These are phyloP conservation scores for Pitta sordida DNA, from an alignment of 2,113 vertebrate species.

Conservation along the genomic window DNA sequence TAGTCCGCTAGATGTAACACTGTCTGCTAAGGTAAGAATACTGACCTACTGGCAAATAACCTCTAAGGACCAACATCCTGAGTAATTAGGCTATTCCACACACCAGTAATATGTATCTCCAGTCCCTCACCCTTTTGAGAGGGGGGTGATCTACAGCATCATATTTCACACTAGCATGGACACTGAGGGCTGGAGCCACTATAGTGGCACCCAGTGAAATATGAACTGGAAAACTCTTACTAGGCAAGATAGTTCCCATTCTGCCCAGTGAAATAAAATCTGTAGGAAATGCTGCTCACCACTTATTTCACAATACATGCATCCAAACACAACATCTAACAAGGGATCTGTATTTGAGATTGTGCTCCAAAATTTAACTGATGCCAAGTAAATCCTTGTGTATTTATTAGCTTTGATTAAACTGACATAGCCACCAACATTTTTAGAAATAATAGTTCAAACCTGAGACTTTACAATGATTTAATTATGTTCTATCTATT, in stretches of 20 bases:
- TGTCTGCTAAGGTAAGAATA: background rate
- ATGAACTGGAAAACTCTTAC: background rate
- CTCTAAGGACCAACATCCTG: background rate
- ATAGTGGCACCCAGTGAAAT: background rate
- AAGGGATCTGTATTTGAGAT: background rate
- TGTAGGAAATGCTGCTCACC: background rate
- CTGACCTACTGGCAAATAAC: background rate
- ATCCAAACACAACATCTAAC: background rate
- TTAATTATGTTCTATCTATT: background rate
- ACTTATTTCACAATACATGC: background rate
- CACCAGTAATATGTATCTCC: background rate
- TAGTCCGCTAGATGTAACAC: background rate
- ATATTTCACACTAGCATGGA: background rate
- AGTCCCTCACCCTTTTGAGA: rapidly evolving
- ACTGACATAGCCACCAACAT: background rate
- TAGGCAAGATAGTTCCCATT: background rate
- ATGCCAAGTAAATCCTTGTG: background rate
- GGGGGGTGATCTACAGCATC: background rate
- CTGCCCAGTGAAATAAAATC: background rate
- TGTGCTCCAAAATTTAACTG: background rate
- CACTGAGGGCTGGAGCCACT: background rate
- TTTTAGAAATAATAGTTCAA: background rate
- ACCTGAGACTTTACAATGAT: background rate
- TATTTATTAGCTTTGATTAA: slow-evolving; percentile 10
- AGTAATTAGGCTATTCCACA: background rate